Evolutionary conservation across 2,888 invertebrate species (phyloP).

Genomic region (Geophilus truncorum): DNA sequence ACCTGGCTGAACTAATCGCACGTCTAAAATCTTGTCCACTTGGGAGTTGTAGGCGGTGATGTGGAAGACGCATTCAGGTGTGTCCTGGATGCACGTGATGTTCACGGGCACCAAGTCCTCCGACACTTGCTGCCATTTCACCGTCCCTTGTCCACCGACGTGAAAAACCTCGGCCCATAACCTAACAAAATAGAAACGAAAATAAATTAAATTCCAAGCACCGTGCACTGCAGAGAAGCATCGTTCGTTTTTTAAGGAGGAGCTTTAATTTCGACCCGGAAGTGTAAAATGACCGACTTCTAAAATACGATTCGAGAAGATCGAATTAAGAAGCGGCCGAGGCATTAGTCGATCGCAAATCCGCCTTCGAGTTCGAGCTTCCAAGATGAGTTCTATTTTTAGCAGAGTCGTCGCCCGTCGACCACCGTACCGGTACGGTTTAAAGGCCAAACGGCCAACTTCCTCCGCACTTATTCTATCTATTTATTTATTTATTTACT

Average conservation of each 20-base stretch:
- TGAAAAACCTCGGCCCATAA: slow-evolving; percentile 99
- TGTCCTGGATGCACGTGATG: slow-evolving; percentile 95
- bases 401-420: background rate
- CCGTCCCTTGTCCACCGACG: slow-evolving; percentile 87
- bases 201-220: background rate
- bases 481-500: no score
- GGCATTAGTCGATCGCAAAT: background rate
- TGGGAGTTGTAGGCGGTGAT: slow-evolving; percentile 98
- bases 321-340: no score
- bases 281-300: no score
- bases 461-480: no score
- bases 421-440: background rate
- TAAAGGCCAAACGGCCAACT: background rate
- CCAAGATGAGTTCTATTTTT: background rate
- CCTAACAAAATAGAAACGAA: slow-evolving; percentile 53
- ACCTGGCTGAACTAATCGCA: slow-evolving; percentile 95
- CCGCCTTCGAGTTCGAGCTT: background rate
- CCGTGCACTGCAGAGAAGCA: background rate
- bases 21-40: slow-evolving; percentile 97
- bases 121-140: slow-evolving; percentile 96
- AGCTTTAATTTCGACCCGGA: background rate
- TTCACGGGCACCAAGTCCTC: slow-evolving; percentile 98
- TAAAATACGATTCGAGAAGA: background rate
- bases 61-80: slow-evolving; percentile 94
- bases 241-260: background rate